A percentile compares a stretch with the other conserved stretches of the same genome.
These are phyloP conservation scores for Eristalinus aeneus DNA, from an alignment of 2,888 invertebrate genomes.

Conservation along the genomic window DNA sequence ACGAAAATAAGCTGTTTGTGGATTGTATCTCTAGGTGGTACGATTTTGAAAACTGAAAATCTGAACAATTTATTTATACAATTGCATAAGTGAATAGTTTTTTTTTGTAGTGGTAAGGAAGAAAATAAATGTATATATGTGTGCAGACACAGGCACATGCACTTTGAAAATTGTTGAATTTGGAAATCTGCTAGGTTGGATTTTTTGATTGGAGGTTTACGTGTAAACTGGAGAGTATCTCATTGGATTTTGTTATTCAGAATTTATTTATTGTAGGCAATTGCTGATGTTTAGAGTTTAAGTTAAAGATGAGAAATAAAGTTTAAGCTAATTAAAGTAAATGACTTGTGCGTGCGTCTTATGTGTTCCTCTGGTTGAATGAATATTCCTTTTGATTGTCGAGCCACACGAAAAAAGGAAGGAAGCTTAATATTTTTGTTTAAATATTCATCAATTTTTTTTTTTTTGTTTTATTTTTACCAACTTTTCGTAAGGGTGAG, in stretches of 20 bases:
- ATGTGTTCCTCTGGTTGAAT: no score
- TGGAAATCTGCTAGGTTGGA: neutral
- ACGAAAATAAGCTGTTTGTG: neutral
- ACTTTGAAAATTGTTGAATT: neutral
- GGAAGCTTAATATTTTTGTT: no score
- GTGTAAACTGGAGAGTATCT: conserved; percentile 24
- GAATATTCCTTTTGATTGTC: neutral
- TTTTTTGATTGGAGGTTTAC: conserved; percentile 5
- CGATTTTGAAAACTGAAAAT: neutral
- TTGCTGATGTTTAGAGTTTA: neutral
- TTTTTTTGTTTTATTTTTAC: no score
- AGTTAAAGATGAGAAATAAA: conserved; percentile 59
- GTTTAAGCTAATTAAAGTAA: conserved; percentile 25
- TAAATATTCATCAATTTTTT: no score
- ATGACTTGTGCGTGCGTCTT: no score
- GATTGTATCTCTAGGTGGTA: neutral
- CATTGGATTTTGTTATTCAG: conserved; percentile 50
- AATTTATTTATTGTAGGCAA: conserved; percentile 26
- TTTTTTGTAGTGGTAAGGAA: neutral
- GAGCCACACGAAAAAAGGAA: no score
- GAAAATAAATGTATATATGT: neutral
- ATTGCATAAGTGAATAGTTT: neutral
- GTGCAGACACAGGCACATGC: neutral
- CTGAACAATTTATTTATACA: neutral
- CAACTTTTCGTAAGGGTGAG: no score